These are phyloP conservation scores for Paratilapia polleni DNA, from an alignment of 2,113 vertebrate species.

Conservation along the genomic window DNA sequence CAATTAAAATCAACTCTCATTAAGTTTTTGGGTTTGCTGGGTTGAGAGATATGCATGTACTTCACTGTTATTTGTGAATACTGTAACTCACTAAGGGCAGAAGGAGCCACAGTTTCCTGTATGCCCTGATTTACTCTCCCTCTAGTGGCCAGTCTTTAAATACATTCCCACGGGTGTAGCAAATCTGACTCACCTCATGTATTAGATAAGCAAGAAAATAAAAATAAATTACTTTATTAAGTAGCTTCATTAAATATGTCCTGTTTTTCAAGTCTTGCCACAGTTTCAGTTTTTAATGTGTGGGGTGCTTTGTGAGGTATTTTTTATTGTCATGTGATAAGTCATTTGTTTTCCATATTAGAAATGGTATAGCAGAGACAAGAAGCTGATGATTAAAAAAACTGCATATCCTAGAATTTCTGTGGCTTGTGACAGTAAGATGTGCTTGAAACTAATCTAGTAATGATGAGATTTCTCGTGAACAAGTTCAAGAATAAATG, in stretches of 20 bases:
- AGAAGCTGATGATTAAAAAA: not conserved
- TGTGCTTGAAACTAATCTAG: not conserved
- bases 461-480: not conserved
- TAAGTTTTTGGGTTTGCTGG: not conserved
- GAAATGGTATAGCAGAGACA: not conserved
- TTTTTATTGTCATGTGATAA: not conserved
- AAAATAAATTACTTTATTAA: not conserved
- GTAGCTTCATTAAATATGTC: not conserved
- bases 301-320: not conserved
- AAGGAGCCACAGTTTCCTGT: not conserved
- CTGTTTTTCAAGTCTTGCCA: not conserved
- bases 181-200: not conserved
- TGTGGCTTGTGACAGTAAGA: not conserved
- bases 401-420: not conserved
- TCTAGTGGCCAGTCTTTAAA: constrained; percentile 24
- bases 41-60: not conserved
- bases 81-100: not conserved
- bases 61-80: not conserved
- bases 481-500: not conserved
- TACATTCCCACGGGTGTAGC: not conserved
- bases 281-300: not conserved
- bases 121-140: not conserved
- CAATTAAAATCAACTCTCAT: not conserved
- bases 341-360: not conserved
- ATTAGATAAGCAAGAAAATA: not conserved